Evolutionary conservation across 2,888 invertebrate species (phyloP), one percentile per base, ranked within the genome.

Genomic region (Ectemnius continuus): DNA sequence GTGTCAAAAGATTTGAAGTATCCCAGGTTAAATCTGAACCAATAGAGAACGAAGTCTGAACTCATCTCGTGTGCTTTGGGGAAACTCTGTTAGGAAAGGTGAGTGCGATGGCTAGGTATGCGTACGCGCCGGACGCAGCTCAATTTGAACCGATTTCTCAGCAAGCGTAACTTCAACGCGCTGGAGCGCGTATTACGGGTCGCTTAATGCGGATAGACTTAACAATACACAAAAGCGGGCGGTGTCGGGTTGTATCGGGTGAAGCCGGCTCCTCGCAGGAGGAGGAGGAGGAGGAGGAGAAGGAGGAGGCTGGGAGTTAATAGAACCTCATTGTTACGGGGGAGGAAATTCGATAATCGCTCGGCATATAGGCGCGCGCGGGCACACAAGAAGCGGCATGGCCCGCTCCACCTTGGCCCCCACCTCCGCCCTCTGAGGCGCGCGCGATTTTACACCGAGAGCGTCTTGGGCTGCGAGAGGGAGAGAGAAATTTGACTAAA

Each of bases 341-440:
- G 86, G 87, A 90, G 91, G 90, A 90, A 91, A 91, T 90, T 91
- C 91, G 91, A 91, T 91, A 90, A 91, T 90, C 91, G 90, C 90
- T 89, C 86, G 87, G 88, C 88, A 90, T 89, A 91, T 88, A 89
- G 88, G 76, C 78, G 65, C 83, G 80, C 81, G 75, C 79, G 83
- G 71, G 82, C 82, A 74, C 69, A 81, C 74, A 16, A 52, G n/a
- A 52, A 14, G 14, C 52, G 16, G 5, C 16, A 5, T 8, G 36
- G 56, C 69, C 61, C 48, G 58, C 52, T 52, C 57, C 72, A 20
- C 52, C 18, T 58, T 48, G 13, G 14, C 61, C 16, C 62, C 46
- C 45, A 6, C 57, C 58, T 61, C 47, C 18, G n/a, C 23, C 16
- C 47, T 18, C 11, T 52, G 52, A 3, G 28, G 56, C 61, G 23